Base-by-base conservation (phyloP, 1,140 invertebrate genomes). In the Drosophila dunni region DNA sequence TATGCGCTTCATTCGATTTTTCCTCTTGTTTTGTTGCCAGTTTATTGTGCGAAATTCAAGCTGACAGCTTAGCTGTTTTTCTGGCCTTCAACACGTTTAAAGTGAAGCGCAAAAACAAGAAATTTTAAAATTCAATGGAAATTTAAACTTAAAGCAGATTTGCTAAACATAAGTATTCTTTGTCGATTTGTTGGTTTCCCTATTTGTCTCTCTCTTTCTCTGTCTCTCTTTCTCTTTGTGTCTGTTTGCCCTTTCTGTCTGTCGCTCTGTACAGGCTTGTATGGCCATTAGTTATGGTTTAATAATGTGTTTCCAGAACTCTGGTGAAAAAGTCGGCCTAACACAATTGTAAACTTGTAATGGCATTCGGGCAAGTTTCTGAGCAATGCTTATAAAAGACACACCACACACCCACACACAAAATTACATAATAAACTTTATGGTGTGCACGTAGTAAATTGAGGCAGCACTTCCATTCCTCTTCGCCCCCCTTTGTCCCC, bases 331-430 rank as follows among this genome's bases (percentile, higher is more conserved):
- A 64, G 71, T 75, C 62, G 72, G 63, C 51, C 66, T 83, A 88
- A 88, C 56, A 78, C 77, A 88, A 88, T 88, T 88, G 79, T 71
- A 88, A 88, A 88, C 73, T 88, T 88, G 77, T 88, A 88, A 88
- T 88, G 76, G 73, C 79, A 89, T 88, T 88, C 67, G 80, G 68
- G 48, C 69, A 88, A 88, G 77, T 88, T 85, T 57, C 75, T 50
- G 50, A 67, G 65, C 61, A 76, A 62, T 78, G 75, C 73, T 78
- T 79, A 78, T 78, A 85, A 86, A 79, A 20, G 17, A 88, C 24
- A 29, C 24, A 29, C 24, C 24, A 29, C 24, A 29, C 24, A 76
- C 67, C 34, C 51, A 38, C 29, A 15, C 33, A 33, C 50, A 64
- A 89, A 75, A 88, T 88, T 88, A 88, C 80, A 89, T 70, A 80